Evolutionary conservation across 2,888 invertebrate species (phyloP), one percentile per base, ranked within the genome.

Genomic region (Tortricodes alternella): DNA sequence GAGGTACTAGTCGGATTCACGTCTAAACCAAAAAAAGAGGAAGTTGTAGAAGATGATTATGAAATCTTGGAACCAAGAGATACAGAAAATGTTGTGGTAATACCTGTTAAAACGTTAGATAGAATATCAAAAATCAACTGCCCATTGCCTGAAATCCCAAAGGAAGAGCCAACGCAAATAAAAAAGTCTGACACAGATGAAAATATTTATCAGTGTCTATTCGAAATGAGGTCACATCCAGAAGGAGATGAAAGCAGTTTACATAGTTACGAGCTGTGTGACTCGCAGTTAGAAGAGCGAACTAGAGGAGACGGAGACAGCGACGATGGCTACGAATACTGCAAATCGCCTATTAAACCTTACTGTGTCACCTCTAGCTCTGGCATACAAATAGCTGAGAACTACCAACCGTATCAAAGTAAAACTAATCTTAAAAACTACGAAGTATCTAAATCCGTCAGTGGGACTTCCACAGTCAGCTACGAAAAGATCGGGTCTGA

Each of bases 191-290:
- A 59, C 6, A 37, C 58, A 38, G 78, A 77, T 64, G 83, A 87
- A 41, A 89, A 89, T 66, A 83, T 89, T 60, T 91, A 91, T 66
- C 91, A 91, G 68, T 83, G 85, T 62, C 71, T 91, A 43, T 65
- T 86, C 62, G 90, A 91, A 73, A 85, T 89, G 80, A 79, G 89
- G 60, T 89, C 88, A 3, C 87, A 90, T 58, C 89, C 89, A 15
- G 91, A 89, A 74, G 91, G 89, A 1, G 90, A 91, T 59, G 87
- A 88, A 59, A 87, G 76, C 50, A 91, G 90, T 68, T 71, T 92
- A 38, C 92, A 92, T 58, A 92, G 91, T 61, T 92, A 92, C 64
- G 92, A 92, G 71, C 76, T 86, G 7, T 92, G 90, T 62, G 85
- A 84, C 2, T 80, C 75, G 39, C 79, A 82, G 24, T 65, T 89